phyloP scores from a whole-genome alignment of 2,888 invertebrate species.

The Conus canariensis region DNA sequence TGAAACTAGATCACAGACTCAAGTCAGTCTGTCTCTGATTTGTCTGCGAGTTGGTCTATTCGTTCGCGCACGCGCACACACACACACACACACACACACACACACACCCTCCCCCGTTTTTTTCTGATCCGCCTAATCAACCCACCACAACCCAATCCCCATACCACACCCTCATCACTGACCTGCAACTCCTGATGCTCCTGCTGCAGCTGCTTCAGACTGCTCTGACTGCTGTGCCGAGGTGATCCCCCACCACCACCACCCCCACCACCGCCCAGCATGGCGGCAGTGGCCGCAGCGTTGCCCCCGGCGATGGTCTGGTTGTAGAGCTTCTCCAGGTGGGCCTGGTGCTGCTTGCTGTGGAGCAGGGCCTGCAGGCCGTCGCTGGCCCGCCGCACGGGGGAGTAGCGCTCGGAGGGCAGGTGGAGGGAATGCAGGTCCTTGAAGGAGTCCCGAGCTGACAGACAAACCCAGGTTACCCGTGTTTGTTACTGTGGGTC shows the following conservation, averaged over 20 bases:
- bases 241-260: conserved; percentile 13
- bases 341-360: conserved; percentile 68
- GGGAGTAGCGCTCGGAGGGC: conserved; percentile 89
- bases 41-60: no score
- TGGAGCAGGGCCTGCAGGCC: conserved; percentile 80
- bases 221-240: conserved; percentile 72
- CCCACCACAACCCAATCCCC: background rate
- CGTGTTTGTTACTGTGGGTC: no score
- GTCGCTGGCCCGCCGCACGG: conserved; percentile 93
- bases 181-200: conserved; percentile 90
- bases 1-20: no score
- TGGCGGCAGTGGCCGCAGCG: background rate
- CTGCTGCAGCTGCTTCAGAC: conserved; percentile 84
- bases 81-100: background rate
- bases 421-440: conserved; percentile 81
- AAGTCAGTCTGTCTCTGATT: no score
- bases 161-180: background rate
- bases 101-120: background rate
- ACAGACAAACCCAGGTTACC: background rate
- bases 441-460: conserved; percentile 82
- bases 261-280: background rate
- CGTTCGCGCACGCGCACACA: background rate
- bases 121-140: no score
- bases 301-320: conserved; percentile 82
- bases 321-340: conserved; percentile 80